These are phyloP conservation scores for Sinocyclocheilus maitianheensis DNA, from an alignment of 2,113 vertebrate genomes.

Conservation along the genomic window DNA sequence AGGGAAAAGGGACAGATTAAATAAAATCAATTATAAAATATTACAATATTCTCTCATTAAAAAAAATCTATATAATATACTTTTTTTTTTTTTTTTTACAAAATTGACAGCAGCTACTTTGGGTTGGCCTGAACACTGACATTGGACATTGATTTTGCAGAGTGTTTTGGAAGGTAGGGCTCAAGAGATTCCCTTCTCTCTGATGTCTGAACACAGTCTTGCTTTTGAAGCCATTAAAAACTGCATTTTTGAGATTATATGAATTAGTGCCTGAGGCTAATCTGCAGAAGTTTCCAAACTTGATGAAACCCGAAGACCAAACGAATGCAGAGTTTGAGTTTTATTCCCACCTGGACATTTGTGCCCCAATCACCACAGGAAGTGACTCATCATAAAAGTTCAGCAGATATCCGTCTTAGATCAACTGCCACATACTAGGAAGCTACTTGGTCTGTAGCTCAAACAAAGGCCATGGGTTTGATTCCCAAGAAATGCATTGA, in stretches of 20 bases:
- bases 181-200: neutral
- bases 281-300: neutral
- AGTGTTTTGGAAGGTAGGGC: neutral
- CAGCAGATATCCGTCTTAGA: neutral
- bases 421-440: neutral
- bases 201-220: constrained; percentile 9
- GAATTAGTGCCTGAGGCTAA: neutral
- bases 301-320: neutral
- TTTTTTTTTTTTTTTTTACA: no score
- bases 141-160: constrained; percentile 35
- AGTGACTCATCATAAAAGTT: neutral
- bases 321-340: neutral
- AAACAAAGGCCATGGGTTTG: neutral
- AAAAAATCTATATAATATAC: neutral
- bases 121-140: neutral
- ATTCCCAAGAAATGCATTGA: neutral
- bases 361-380: neutral
- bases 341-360: neutral
- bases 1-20: neutral
- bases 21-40: neutral
- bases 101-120: neutral
- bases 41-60: neutral
- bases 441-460: neutral
- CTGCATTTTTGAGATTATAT: constrained; percentile 17
- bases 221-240: constrained; percentile 14